Conservation (phyloP, 2,797 vertebrate genomes). For the Enteromius mattozi region DNA sequence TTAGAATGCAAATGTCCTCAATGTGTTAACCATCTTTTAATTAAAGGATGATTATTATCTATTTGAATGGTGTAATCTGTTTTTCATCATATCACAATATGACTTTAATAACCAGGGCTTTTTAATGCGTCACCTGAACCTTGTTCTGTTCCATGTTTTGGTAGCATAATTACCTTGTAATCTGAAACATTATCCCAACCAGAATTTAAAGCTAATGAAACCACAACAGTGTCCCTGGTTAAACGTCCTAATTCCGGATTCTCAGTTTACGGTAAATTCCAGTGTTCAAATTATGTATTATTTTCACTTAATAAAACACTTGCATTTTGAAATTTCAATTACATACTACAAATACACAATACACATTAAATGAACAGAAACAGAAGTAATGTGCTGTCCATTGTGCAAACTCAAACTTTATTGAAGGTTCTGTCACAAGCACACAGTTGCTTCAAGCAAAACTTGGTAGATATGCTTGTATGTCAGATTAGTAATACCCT, state of each 20-base stretch:
- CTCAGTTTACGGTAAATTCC: background rate
- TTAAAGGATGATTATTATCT: slow-evolving; percentile 66
- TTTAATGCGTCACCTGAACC: background rate
- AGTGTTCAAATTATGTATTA: background rate
- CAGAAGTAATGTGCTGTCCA: background rate
- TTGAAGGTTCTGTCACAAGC: slow-evolving; percentile 44
- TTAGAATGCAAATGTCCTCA: slow-evolving; percentile 30
- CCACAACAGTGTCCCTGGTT: too few relatives aligned
- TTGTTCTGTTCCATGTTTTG: background rate
- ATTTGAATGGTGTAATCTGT: background rate
- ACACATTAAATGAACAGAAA: background rate
- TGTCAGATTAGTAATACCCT: slow-evolving; percentile 4
- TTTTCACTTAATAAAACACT: background rate
- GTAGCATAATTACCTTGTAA: background rate
- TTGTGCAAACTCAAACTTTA: slow-evolving; percentile 56
- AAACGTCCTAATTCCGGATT: background rate
- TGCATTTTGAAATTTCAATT: background rate
- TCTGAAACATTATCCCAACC: background rate
- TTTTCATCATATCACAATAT: background rate
- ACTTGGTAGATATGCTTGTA: slow-evolving; percentile 40
- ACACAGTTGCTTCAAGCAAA: slow-evolving; percentile 44
- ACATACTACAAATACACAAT: background rate
- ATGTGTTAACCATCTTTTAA: slow-evolving; percentile 64
- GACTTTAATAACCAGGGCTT: background rate
- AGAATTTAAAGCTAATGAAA: background rate